Percentiles rank a stretch among this genome's conserved stretches.
These are phyloP conservation scores for Sternotherus odoratus DNA, from an alignment of 2,797 vertebrate genomes.

Conservation along the genomic window DNA sequence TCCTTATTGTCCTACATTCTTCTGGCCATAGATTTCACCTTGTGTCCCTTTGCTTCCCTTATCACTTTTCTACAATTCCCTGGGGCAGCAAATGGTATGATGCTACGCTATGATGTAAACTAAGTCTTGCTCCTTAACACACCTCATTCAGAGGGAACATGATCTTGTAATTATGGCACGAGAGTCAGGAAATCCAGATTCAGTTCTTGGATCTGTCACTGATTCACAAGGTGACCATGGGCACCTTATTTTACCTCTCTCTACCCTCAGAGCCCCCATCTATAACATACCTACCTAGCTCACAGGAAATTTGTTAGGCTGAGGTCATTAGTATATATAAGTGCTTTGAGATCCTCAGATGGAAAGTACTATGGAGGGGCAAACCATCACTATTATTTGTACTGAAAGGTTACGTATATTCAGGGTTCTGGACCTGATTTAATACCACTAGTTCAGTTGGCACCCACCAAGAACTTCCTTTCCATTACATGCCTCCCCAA, in stretches of 20 bases:
- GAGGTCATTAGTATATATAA: not conserved
- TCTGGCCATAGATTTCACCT: not conserved
- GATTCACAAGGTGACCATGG: not conserved
- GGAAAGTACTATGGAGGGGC: not conserved
- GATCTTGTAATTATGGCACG: not conserved
- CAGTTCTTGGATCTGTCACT: not conserved
- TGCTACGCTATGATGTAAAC: not conserved
- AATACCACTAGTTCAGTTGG: not conserved
- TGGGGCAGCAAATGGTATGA: not conserved
- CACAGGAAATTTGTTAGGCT: not conserved
- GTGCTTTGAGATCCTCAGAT: not conserved
- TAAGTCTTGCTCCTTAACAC: not conserved
- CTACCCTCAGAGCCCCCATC: conserved; percentile 43
- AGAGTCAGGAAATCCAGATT: not conserved
- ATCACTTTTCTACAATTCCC: not conserved
- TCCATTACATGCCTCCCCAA: not conserved
- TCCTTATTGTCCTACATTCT: not conserved
- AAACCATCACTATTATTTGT: not conserved
- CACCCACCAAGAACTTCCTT: conserved; percentile 38
- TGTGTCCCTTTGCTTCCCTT: not conserved
- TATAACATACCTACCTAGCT: not conserved
- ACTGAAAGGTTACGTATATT: not conserved
- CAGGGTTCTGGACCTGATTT: not conserved
- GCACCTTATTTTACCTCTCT: not conserved
- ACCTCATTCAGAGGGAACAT: not conserved